Conservation (phyloP, 1,140 invertebrate genomes). For the Bombus cullumanus region DNA sequence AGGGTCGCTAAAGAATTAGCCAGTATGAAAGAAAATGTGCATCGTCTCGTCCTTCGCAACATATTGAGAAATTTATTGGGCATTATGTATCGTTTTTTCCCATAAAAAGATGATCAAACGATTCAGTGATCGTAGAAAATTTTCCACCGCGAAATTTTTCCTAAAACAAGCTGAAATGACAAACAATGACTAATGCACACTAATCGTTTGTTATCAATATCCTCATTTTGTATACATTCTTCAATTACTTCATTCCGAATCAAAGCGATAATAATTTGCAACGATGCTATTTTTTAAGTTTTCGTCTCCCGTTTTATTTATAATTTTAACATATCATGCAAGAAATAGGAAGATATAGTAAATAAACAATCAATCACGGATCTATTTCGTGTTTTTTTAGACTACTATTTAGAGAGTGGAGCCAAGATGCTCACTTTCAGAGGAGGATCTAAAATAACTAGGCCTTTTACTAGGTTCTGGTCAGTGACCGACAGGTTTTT, state of each 20-base stretch:
- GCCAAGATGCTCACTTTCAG: conserved; percentile 57
- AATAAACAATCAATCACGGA: not conserved
- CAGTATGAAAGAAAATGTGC: not conserved
- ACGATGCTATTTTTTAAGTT: not conserved
- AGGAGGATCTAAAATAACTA: conserved; percentile 63
- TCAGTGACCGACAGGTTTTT: conserved; percentile 62
- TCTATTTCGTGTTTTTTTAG: conserved; percentile 61
- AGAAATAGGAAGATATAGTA: conserved; percentile 1
- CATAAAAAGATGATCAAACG: not conserved
- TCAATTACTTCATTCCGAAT: not conserved
- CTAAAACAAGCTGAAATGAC: no score
- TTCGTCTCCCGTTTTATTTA: not conserved
- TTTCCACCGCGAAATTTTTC: not conserved
- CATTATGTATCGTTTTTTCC: conserved; percentile 8
- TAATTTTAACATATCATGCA: conserved; percentile 8
- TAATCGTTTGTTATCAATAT: not conserved
- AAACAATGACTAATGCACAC: conserved; percentile 32
- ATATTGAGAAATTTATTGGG: not conserved
- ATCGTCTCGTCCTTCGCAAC: not conserved
- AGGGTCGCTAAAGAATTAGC: not conserved
- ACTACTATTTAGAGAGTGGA: conserved; percentile 62
- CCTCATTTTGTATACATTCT: not conserved
- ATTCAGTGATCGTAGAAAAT: not conserved
- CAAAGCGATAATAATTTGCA: not conserved
- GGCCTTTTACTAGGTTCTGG: conserved; percentile 51